These are phyloP conservation scores for Hoplodrina blanda DNA, from an alignment of 2,888 invertebrate genomes.

Conservation along the genomic window DNA sequence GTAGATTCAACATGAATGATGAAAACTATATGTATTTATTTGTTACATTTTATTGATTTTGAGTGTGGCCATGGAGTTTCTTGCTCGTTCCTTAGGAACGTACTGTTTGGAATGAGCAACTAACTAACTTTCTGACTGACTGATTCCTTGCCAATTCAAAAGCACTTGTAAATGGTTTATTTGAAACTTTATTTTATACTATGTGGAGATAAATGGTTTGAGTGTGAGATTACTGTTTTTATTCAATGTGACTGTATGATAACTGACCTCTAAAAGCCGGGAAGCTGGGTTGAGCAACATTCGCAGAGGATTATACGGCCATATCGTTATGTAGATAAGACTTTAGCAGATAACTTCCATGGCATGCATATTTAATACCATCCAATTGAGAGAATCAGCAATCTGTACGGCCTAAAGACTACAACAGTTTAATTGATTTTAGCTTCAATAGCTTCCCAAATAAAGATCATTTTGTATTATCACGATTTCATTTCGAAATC, in stretches of 20 bases:
- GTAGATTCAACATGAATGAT: too few species aligned
- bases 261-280: neutral
- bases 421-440: slow-evolving; percentile 17
- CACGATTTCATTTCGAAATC: slow-evolving; percentile 36
- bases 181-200: too few species aligned
- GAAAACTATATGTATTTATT: too few species aligned
- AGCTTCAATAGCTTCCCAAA: slow-evolving; percentile 1
- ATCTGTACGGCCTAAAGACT: slow-evolving; percentile 15
- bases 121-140: too few species aligned
- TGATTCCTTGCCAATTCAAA: too few species aligned
- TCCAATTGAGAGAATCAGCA: slow-evolving; percentile 30
- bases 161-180: too few species aligned
- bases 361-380: slow-evolving; percentile 46
- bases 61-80: too few species aligned
- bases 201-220: too few species aligned
- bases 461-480: slow-evolving; percentile 32
- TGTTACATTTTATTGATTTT: too few species aligned
- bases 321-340: slow-evolving; percentile 22
- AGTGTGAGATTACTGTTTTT: neutral
- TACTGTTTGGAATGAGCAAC: too few species aligned
- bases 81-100: too few species aligned
- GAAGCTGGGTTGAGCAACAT: neutral
- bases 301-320: neutral
- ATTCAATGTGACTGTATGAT: neutral
- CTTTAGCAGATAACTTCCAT: slow-evolving; percentile 14